These are phyloP conservation scores for Caenorhabditis elegans DNA, from an alignment of 1,140 invertebrate genomes.

Conservation along the genomic window WBcel235 BX284603.4:3347001-3347500, in stretches of 20 bases:
- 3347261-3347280: neutral
- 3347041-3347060: neutral
- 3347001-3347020: constrained; percentile 27
- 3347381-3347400: too few species aligned
- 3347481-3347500: neutral
- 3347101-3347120: neutral
- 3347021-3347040: neutral
- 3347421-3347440: neutral
- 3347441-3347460: constrained; percentile 3
- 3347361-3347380: neutral
- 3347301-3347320: neutral
- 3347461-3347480: neutral
- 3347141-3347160: constrained; percentile 4
- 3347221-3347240: constrained; percentile 1
- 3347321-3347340: neutral
- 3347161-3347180: constrained; percentile 12
- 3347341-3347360: neutral
- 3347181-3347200: neutral
- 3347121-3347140: neutral
- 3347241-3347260: constrained; percentile 9
- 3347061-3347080: constrained; percentile 1
- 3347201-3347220: neutral
- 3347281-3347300: constrained; percentile 12
- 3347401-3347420: neutral
- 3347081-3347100: neutral